Conservation (phyloP, 2,797 vertebrate species). For the Monodelphis domestica region DNA sequence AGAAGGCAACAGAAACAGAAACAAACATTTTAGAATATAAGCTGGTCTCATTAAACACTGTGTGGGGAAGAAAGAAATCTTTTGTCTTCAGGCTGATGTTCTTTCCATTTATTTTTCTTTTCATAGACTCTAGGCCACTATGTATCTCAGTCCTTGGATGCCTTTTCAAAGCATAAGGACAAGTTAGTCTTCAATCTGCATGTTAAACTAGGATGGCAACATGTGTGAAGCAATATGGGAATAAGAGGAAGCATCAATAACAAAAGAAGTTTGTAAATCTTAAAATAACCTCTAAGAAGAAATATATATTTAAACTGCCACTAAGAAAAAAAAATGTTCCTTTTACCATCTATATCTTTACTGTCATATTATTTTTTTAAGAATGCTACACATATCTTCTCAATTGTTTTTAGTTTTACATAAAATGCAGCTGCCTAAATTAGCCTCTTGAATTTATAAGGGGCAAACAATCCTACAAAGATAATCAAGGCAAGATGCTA, state of each 20-base stretch:
- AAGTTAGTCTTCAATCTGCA: not conserved
- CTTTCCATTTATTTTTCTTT: not conserved
- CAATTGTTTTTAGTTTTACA: not conserved
- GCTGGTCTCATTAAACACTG: not conserved
- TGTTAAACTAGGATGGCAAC: not conserved
- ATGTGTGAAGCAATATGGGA: not conserved
- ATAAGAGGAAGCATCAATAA: not conserved
- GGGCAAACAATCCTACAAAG: not conserved
- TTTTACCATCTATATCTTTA: not conserved
- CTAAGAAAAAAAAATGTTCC: not conserved
- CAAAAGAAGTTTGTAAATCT: not conserved
- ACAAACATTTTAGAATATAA: not conserved
- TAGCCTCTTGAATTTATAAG: not conserved
- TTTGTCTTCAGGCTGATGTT: not conserved
- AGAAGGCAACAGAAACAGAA: not conserved
- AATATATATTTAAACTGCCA: not conserved
- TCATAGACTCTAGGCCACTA: not conserved
- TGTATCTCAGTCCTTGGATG: not conserved
- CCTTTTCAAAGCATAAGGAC: not conserved
- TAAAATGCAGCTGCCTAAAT: not conserved
- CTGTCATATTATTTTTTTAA: not conserved
- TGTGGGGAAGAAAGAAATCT: not conserved
- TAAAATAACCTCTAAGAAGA: not conserved
- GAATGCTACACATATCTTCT: not conserved
- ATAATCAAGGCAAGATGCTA: not conserved